Conservation (phyloP, 2,113 vertebrate genomes). For the Myiagra hebetior region DNA sequence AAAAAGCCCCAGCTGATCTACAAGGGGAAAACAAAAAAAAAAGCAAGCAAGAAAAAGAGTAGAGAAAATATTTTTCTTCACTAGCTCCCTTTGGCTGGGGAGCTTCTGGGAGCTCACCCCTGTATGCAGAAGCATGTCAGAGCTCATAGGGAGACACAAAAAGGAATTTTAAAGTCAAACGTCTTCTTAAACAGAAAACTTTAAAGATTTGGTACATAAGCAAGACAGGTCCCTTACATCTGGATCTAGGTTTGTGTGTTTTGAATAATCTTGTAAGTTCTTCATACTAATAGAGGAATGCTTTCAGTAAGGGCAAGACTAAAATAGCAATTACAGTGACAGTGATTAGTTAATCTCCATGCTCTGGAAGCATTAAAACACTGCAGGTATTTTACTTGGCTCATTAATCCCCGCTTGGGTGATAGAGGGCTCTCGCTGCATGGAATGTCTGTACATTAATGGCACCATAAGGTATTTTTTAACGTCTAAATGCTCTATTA, state of each 20-base stretch:
- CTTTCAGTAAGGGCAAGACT: background rate
- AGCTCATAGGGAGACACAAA: background rate
- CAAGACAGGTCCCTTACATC: background rate
- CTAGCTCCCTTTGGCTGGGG: background rate
- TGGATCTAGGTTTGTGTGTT: background rate
- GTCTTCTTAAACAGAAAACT: background rate
- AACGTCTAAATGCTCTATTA: background rate
- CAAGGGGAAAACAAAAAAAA: background rate
- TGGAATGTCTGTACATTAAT: background rate
- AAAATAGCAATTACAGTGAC: conserved; percentile 19
- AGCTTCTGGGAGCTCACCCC: background rate
- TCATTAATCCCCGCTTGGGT: background rate
- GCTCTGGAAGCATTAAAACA: conserved; percentile 25
- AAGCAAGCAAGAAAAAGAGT: background rate
- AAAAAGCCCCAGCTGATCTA: background rate
- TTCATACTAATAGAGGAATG: background rate
- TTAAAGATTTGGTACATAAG: background rate
- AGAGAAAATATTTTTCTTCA: background rate
- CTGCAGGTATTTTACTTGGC: background rate
- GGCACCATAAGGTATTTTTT: background rate
- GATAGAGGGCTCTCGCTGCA: background rate
- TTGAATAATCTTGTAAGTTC: background rate
- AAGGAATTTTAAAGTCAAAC: background rate
- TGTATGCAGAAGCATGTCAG: background rate
- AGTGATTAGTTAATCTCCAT: conserved; percentile 9